Conservation (phyloP, 2,113 vertebrate species). For the Aptenodytes patagonicus region DNA sequence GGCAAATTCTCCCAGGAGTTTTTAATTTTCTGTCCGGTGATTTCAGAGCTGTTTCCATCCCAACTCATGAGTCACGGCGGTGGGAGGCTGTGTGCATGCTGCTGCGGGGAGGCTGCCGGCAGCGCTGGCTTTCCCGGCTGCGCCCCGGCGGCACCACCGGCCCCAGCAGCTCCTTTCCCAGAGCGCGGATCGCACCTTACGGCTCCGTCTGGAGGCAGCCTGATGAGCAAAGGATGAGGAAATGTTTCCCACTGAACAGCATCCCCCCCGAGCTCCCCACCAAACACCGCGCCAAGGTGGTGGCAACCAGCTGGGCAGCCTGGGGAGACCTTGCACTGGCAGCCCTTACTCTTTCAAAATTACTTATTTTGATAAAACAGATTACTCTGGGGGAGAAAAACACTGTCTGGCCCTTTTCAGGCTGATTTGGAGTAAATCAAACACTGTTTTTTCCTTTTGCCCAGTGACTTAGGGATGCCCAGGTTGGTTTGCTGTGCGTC, state of each 20-base stretch:
- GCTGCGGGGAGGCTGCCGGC: not conserved
- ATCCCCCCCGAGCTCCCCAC: not conserved
- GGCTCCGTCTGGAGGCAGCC: not conserved
- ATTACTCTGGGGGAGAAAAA: not conserved
- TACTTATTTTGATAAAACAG: not conserved
- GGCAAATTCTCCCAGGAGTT: not conserved
- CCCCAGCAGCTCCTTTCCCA: not conserved
- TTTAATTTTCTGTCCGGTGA: not conserved
- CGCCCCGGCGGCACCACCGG: fast-evolving
- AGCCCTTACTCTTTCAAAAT: not conserved
- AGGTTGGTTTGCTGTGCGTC: fast-evolving
- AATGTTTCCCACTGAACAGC: not conserved
- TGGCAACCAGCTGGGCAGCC: not conserved
- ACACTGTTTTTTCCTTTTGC: not conserved
- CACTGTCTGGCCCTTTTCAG: not conserved
- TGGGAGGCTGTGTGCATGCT: not conserved
- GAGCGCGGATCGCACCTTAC: too few relatives aligned
- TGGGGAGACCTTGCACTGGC: not conserved
- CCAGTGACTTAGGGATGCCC: not conserved
- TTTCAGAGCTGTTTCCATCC: not conserved
- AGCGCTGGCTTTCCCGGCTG: not conserved
- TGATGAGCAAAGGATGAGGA: not conserved
- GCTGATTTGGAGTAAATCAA: not conserved
- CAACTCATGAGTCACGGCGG: not conserved
- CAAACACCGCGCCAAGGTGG: fast-evolving